Conservation (phyloP, 2,797 vertebrate species). For the Acanthurus lineatus region DNA sequence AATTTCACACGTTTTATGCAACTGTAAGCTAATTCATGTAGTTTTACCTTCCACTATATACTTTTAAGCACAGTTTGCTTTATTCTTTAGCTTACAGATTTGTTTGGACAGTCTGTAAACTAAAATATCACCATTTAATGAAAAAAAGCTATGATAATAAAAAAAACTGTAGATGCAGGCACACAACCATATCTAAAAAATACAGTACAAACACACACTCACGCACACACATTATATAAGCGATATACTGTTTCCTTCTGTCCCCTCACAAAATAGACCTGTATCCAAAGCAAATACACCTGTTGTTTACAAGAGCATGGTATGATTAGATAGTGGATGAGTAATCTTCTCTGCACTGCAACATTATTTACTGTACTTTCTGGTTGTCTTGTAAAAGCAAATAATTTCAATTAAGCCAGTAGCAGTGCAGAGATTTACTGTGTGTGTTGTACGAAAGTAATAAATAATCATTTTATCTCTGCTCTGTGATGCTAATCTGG, state of each 20-base stretch:
- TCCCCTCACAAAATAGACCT: constrained; percentile 28
- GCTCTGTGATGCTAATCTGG: constrained; percentile 67
- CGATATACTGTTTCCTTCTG: constrained; percentile 36
- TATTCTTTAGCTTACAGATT: too few relatives aligned
- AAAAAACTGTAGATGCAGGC: not conserved
- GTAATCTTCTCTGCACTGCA: not conserved
- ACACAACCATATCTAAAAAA: constrained; percentile 4
- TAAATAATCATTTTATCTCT: constrained; percentile 64
- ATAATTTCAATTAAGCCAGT: constrained; percentile 31
- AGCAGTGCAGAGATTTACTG: constrained; percentile 34
- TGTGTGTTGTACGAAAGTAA: constrained; percentile 29
- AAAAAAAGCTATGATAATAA: too few relatives aligned
- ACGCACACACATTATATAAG: constrained; percentile 27
- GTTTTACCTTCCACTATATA: too few relatives aligned
- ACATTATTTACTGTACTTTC: constrained; percentile 18
- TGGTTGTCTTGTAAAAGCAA: constrained; percentile 7
- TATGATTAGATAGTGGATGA: constrained; percentile 26
- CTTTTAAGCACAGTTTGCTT: too few relatives aligned
- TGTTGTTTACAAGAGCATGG: constrained; percentile 45
- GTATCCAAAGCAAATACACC: constrained; percentile 65
- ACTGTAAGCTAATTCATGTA: too few relatives aligned
- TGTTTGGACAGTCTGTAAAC: too few relatives aligned
- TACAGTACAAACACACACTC: constrained; percentile 8
- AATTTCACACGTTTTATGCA: not conserved
- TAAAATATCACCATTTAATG: too few relatives aligned